Base-by-base conservation (phyloP, 2,888 invertebrate genomes). In the Agrotis ipsilon region DNA sequence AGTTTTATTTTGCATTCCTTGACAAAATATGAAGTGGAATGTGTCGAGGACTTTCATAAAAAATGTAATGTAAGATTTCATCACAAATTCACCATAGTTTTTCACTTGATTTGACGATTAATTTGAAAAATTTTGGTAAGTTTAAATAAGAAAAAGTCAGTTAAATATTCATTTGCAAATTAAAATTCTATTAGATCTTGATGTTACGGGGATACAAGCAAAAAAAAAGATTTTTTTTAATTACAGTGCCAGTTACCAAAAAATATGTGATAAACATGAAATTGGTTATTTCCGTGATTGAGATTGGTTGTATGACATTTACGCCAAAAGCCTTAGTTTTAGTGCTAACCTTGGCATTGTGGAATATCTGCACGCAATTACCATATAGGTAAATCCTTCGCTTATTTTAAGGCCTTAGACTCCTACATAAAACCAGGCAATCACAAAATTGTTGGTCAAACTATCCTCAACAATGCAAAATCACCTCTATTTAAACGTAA, bases 401-500 rank as follows among this genome's bases (percentile, higher is more conserved):
- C 77, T 75, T 19, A 32, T 62, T 76, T 73, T 16, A 68, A 68
- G 51, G 66, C 82, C 24, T 27, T 55, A 52, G 18, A 64, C 48
- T 68, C 64, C 68, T 51, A 68, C 82, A 74, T 65, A 70, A 73
- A 82, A 68, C 73, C 48, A 45, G 3, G 39, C 58, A 68, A 73
- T 68, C 45, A 65, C 66, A 61, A 85, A 80, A 70, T 57, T 68
- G 68, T 64, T 51, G 43, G 19, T 19, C n/a, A 60, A 39, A 64
- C 24, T 63, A 72, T 45, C 64, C 55, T 45, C 13, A 61, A 64
- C 68, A 70, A 45, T 72, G 71, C 66, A 84, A 82, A 75, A 80
- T 55, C 9, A 81, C 55, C 85, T 81, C 73, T 87, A 87, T 83
- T 68, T 45, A 57, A 1, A 66, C 19, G 32, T n/a, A 24, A 69